phyloP scores from a whole-genome alignment of 92 coral and sea anemone genomes.

The Meandrina meandrites region DNA sequence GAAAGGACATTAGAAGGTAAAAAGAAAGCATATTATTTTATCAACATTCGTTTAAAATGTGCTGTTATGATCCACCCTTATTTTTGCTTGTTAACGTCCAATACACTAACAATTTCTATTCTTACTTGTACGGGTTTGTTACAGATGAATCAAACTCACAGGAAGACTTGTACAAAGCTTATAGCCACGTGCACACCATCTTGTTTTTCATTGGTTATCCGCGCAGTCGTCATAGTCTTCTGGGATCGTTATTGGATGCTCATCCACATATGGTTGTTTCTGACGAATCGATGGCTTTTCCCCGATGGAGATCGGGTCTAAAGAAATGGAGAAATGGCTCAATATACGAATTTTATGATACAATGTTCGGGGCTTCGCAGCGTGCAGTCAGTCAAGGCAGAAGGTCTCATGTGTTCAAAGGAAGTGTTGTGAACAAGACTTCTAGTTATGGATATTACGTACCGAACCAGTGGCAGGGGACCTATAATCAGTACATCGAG shows the following conservation, averaged over 20 bases:
- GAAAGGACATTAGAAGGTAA: too few relatives aligned
- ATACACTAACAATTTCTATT: too few relatives aligned
- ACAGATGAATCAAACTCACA: conserved; percentile 8
- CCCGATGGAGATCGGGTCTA: background rate
- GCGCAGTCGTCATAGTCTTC: conserved; percentile 42
- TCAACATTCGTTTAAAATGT: too few relatives aligned
- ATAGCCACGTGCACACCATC: conserved; percentile 24
- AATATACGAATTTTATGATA: conserved; percentile 17
- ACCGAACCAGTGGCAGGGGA: conserved; percentile 32
- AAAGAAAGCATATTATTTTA: too few relatives aligned
- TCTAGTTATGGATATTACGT: background rate
- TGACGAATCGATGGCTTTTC: conserved; percentile 16
- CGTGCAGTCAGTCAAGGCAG: background rate
- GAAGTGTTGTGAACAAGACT: conserved; percentile 24
- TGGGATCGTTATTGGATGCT: conserved; percentile 24
- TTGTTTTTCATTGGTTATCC: conserved; percentile 42
- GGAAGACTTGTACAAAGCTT: conserved; percentile 12
- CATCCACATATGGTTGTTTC: conserved; percentile 39
- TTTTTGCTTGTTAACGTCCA: too few relatives aligned
- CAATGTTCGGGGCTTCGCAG: conserved; percentile 10
- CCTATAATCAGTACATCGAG: conserved; percentile 14
- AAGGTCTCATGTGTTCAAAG: conserved; percentile 10
- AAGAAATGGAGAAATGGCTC: background rate
- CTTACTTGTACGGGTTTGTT: background rate
- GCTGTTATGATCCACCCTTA: too few relatives aligned